A percentile compares a stretch with the other conserved stretches of the same genome.
Conservation (phyloP, 2,797 vertebrate species). For the Cryptoprocta ferox region DNA sequence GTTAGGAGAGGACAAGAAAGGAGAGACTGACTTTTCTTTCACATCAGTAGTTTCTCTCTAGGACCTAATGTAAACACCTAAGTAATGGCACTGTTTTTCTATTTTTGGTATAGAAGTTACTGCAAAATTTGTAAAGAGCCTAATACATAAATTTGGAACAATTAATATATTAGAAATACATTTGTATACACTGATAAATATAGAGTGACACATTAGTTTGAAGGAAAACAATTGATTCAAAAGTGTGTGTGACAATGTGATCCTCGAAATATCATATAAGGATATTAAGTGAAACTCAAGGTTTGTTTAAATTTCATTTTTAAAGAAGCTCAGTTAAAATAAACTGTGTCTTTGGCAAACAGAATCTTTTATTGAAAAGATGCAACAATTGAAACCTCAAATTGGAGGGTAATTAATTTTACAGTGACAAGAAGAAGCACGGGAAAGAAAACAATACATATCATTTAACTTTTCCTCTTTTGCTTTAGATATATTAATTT, state of each 20-base stretch:
- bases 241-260: background rate
- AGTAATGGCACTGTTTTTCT: background rate
- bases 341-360: background rate
- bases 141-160: background rate
- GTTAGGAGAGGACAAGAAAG: background rate
- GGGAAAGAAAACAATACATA: background rate
- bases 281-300: background rate
- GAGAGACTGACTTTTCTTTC: background rate
- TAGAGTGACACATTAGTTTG: background rate
- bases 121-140: background rate
- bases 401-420: background rate
- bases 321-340: background rate
- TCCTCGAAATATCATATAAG: background rate
- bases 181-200: background rate
- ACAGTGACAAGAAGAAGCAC: background rate
- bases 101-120: background rate
- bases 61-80: background rate
- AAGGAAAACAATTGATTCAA: background rate
- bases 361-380: background rate
- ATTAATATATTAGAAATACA: background rate
- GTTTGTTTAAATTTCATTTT: conserved; percentile 44
- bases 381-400: background rate
- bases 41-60: background rate
- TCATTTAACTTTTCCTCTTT: background rate
- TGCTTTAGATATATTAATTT: background rate